Evolutionary conservation across 2,113 vertebrate genomes (phyloP), one percentile per base, ranked within the genome.

Genomic region (Brachypteracias leptosomus): DNA sequence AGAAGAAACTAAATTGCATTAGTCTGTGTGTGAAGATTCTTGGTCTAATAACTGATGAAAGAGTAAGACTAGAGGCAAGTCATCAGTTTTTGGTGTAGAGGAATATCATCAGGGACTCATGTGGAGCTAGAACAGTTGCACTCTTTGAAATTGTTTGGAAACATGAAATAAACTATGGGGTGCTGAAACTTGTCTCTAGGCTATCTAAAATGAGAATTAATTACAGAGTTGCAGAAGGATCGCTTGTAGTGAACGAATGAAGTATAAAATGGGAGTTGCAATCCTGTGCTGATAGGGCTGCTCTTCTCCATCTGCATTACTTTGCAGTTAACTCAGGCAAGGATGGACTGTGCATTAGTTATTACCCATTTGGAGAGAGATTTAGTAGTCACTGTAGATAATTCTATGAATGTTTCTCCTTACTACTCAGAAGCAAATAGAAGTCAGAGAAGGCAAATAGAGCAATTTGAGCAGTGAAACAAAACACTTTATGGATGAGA

Each of bases 361-460:
- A 73, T 58, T 76, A 70, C 33, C 28, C 42, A 16, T 88, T 92
- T 93, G 83, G 72, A 71, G 73, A 66, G 62, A 93, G 68, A 88
- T 84, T 90, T 77, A 89, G 35, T 54, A 93, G 63, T 74, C 63
- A 52, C 26, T 49, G 47, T 73, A 92, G 79, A 28, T 67, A 89
- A 88, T 51, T 55, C 79, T 55, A 7, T 71, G 62, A 90, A 74
- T 95, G 74, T 86, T 95, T 88, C 72, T 80, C 29, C 59, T 88
- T 93, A 47, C 18, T 86, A 55, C 63, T 94, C 75, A 84, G 36
- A 70, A 89, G 61, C 35, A 84, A 84, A 68, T 24, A 31, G 33
- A 78, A 90, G 58, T 67, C 84, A 67, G 70, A 67, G 70, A 85
- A 77, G 31, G 74, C 47, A 85, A 76, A 79, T 26, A 85, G 78